These are phyloP conservation scores for Ceramica pisi DNA, from an alignment of 2,888 invertebrate genomes.

Conservation along the genomic window DNA sequence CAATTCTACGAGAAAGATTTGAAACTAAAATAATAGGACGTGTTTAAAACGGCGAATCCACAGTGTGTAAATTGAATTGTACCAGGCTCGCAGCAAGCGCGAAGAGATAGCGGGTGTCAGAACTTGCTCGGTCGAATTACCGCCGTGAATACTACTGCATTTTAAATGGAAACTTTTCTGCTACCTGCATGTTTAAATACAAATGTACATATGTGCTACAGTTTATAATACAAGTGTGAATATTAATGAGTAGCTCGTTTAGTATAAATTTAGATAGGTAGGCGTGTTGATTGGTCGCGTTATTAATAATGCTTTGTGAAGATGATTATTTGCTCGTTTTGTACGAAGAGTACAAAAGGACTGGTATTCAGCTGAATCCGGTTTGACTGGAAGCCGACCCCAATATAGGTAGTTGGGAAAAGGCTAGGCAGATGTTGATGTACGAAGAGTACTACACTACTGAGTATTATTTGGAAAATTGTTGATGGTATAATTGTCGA, in stretches of 20 bases:
- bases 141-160: conserved; percentile 55
- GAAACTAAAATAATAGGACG: conserved; percentile 65
- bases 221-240: conserved; percentile 19
- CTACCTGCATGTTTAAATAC: conserved; percentile 8
- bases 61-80: conserved; percentile 66
- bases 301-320: background rate
- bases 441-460: too few species aligned
- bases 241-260: conserved; percentile 3
- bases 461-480: background rate
- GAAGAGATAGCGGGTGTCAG: conserved; percentile 56
- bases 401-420: too few species aligned
- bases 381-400: too few species aligned
- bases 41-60: conserved; percentile 58
- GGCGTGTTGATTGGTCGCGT: background rate
- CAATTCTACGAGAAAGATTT: conserved; percentile 58
- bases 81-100: conserved; percentile 46
- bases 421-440: too few species aligned
- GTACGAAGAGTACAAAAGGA: background rate
- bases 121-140: conserved; percentile 59
- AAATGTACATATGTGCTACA: conserved; percentile 9
- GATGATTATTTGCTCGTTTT: background rate
- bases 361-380: too few species aligned
- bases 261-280: background rate
- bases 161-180: conserved; percentile 63
- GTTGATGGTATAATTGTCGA: background rate